Evolutionary conservation across 2,113 vertebrate genomes (phyloP).

Genomic region (Pycnonotus jocosus): DNA sequence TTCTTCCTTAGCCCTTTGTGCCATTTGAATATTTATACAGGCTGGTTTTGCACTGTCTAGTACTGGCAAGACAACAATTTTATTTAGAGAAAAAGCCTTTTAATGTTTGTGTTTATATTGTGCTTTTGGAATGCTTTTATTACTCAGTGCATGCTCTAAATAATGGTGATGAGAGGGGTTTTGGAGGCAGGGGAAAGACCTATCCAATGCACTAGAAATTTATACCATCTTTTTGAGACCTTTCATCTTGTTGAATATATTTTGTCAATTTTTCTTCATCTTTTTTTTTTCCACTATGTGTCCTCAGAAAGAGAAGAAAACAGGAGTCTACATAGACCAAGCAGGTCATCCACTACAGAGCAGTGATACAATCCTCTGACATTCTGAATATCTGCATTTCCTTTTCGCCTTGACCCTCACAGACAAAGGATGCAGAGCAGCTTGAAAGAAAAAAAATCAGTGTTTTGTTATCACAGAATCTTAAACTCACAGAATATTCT

Average conservation of each 20-base stretch:
- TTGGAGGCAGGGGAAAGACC: background rate
- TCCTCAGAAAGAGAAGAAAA: background rate
- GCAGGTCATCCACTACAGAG: background rate
- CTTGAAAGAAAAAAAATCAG: background rate
- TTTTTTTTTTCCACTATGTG: background rate
- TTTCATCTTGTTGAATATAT: background rate
- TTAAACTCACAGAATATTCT: background rate
- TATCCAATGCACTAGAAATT: background rate
- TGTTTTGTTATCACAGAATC: background rate
- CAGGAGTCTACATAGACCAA: background rate
- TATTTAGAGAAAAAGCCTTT: background rate
- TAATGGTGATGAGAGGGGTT: background rate
- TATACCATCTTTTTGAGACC: background rate
- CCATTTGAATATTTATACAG: background rate
- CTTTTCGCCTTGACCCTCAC: fast-evolving
- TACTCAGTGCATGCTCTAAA: background rate
- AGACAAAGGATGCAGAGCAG: background rate
- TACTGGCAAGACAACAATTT: background rate
- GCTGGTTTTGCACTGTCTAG: background rate
- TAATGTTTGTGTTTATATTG: background rate
- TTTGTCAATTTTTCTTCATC: background rate
- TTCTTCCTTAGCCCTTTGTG: background rate
- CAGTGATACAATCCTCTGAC: background rate
- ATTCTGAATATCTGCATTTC: background rate
- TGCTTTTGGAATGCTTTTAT: background rate